Base-by-base conservation (phyloP, 2,113 vertebrate genomes). In the Psittacula cyanocephala region DNA sequence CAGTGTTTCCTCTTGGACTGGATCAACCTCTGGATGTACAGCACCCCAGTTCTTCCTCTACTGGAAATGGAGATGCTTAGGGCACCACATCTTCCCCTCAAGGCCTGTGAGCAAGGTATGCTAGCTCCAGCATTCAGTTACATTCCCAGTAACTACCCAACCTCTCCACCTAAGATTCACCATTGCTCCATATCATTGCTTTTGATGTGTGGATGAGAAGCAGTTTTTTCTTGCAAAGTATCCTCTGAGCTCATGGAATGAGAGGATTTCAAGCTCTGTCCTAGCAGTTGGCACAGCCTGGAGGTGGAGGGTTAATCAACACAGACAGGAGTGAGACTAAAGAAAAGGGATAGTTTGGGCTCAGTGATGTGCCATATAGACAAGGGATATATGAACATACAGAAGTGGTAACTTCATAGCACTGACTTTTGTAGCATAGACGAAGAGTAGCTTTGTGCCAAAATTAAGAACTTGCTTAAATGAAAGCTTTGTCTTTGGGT, bases 61-160 rank as follows among this genome's bases (percentile, higher is more conserved):
- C 33, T 83, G 75, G 14, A 62, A 82, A 72, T 16, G 14, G 47
- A 69, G 27, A 27, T 35, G 44, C 6, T 6, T 41, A 29, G 62
- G 11, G 15, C 25, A 88, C 18, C 37, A 18, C 7, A 15, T 14
- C 25, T 63, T 78, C 31, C 18, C n/a, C 25, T 77, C 23, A 12
- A 46, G 62, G 33, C 39, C 25, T 53, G 29, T 17, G 23, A 59
- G 33, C 31, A 37, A 81, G 12, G 7, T 63, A 16, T 55, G n/a
- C 20, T 37, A 10, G 3, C 22, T 49, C 41, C 53, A 35, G 1
- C 1, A 0, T 11, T 24, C 41, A 16, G 23, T 60, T 64, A 41
- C 35, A 13, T 46, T 76, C 43, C 57, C 6, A 46, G n/a, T 0
- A 68, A 6, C 53, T 15, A 39, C 35, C 17, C 35, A 65, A 4